Percentiles rank a stretch among this genome's conserved stretches.
Evolutionary conservation across 1,140 invertebrate species (phyloP).

Genomic region (Diabrotica virgifera): DNA sequence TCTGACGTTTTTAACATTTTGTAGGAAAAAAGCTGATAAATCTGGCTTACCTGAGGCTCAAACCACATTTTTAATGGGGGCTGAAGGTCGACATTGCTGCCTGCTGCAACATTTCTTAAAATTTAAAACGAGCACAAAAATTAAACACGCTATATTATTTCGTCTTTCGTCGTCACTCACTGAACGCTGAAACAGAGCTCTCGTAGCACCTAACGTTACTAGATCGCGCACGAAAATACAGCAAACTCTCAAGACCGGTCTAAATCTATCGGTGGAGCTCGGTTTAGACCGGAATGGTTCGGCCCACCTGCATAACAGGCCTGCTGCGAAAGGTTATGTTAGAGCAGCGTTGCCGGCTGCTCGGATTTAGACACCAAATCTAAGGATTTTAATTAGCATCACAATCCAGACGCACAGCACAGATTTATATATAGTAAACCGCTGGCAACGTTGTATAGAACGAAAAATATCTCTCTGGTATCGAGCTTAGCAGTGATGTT

Average conservation of each 20-base stretch:
- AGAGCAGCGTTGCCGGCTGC: constrained; percentile 7
- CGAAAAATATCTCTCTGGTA: constrained; percentile 19
- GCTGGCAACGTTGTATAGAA: background rate
- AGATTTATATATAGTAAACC: background rate
- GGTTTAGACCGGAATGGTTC: constrained; percentile 32
- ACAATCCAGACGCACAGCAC: too few relatives aligned
- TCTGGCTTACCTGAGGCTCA: constrained; percentile 47
- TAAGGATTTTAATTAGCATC: background rate
- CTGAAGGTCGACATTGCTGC: constrained; percentile 44
- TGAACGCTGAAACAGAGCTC: constrained; percentile 5
- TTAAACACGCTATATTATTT: constrained; percentile 15
- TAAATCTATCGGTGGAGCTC: constrained; percentile 32
- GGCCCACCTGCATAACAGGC: constrained; percentile 48
- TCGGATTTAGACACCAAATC: background rate
- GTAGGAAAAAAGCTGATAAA: background rate
- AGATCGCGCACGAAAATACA: constrained; percentile 31
- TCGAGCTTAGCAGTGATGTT: constrained; percentile 19
- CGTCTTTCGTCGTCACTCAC: constrained; percentile 14
- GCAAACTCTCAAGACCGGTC: constrained; percentile 45
- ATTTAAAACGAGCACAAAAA: constrained; percentile 35
- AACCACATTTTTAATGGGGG: constrained; percentile 49
- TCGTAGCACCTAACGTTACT: constrained; percentile 21
- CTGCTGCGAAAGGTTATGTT: constrained; percentile 47
- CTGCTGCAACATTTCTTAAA: constrained; percentile 45
- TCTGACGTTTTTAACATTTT: background rate